Conservation (phyloP, 37 sponge, comb jelly and placozoan genomes). For the Beroe forskalii region DNA sequence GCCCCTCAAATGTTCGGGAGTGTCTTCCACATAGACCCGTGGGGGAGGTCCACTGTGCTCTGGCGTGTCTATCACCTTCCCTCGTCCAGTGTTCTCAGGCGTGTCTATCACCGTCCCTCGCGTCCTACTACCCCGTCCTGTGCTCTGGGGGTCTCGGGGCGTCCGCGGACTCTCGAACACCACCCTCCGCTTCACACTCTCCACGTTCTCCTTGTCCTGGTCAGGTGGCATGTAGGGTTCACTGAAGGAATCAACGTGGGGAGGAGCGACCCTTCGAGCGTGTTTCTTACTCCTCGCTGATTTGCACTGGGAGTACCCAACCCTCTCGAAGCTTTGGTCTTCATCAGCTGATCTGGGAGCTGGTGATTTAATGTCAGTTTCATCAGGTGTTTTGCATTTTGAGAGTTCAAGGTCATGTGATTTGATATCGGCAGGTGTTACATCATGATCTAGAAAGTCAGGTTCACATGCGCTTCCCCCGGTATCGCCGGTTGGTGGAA, state of each 20-base stretch:
- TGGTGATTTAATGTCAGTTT: neutral
- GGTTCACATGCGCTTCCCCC: too few relatives aligned
- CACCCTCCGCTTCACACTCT: neutral
- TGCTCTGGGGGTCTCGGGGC: neutral
- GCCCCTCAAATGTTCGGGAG: conserved; percentile 35
- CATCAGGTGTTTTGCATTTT: neutral
- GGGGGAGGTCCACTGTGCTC: neutral
- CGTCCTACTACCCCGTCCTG: neutral
- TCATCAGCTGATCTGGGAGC: neutral
- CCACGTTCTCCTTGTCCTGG: neutral
- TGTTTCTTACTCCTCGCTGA: neutral
- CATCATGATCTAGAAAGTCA: neutral
- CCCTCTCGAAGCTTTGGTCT: neutral
- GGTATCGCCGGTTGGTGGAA: neutral
- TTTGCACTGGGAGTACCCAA: conserved; percentile 34
- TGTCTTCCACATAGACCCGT: neutral
- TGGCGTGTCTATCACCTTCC: neutral
- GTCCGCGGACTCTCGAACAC: conserved; percentile 2
- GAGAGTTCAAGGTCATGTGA: neutral
- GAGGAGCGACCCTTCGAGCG: neutral
- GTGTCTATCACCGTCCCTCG: neutral
- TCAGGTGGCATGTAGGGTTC: neutral
- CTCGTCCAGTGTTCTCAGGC: neutral
- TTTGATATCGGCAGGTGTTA: neutral
- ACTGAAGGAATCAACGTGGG: neutral